phyloP scores from a whole-genome alignment of 2,888 invertebrate genomes.

The Mimas tiliae region DNA sequence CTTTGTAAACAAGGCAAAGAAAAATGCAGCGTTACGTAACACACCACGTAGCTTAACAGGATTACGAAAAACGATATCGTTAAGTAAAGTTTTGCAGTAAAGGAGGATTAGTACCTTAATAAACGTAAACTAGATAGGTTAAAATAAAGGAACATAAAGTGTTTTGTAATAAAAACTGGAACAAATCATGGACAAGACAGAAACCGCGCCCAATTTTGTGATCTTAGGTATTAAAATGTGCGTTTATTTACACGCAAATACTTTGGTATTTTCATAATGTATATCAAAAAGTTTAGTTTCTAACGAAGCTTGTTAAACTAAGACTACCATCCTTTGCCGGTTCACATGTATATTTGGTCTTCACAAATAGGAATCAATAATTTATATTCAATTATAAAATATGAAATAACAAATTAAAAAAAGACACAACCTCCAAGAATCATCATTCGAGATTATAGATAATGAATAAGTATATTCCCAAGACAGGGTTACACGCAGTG shows the following conservation, averaged over 20 bases:
- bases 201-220: too few species aligned
- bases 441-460: neutral
- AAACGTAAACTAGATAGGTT: neutral
- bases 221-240: too few species aligned
- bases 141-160: neutral
- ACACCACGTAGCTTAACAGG: slow-evolving; percentile 5
- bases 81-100: slow-evolving; percentile 2
- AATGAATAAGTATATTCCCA: neutral
- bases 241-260: too few species aligned
- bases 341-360: too few species aligned
- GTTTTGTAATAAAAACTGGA: neutral
- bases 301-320: too few species aligned
- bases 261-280: too few species aligned
- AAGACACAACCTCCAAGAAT: neutral
- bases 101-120: neutral
- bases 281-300: too few species aligned
- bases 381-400: neutral
- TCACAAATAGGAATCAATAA: too few species aligned
- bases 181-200: too few species aligned
- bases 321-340: too few species aligned
- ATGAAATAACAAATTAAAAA: neutral
- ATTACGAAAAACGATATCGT: neutral
- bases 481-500: slow-evolving; percentile 35
- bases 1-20: slow-evolving; percentile 19
- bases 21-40: slow-evolving; percentile 26